These are phyloP conservation scores for Ormia ochracea DNA, from an alignment of 2,888 invertebrate species.

Conservation along the genomic window DNA sequence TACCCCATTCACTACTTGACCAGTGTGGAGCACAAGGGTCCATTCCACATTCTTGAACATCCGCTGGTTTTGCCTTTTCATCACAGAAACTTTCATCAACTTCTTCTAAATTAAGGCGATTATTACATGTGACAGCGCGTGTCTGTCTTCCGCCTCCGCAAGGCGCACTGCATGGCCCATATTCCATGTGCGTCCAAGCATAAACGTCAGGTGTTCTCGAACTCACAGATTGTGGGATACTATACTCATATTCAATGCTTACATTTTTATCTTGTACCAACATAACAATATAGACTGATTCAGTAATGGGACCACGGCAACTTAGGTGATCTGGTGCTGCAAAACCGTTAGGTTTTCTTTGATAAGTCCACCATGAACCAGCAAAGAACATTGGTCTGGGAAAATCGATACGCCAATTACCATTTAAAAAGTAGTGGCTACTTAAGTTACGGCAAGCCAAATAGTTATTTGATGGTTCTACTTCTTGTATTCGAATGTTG, in stretches of 20 bases:
- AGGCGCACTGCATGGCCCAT: slow-evolving; percentile 87
- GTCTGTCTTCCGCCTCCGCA: slow-evolving; percentile 94
- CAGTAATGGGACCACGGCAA: slow-evolving; percentile 92
- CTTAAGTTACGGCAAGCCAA: slow-evolving; percentile 89
- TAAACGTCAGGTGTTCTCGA: slow-evolving; percentile 85
- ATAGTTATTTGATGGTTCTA: slow-evolving; percentile 90
- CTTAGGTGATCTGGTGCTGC: slow-evolving; percentile 90
- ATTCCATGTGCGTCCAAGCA: slow-evolving; percentile 85
- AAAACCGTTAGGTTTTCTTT: slow-evolving; percentile 87
- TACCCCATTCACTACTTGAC: slow-evolving; percentile 87
- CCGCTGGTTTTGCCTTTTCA: slow-evolving; percentile 83
- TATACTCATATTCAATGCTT: slow-evolving; percentile 93
- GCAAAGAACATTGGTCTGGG: slow-evolving; percentile 88
- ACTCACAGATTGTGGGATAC: slow-evolving; percentile 85
- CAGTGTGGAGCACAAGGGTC: slow-evolving; percentile 89
- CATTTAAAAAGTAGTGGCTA: slow-evolving; percentile 93
- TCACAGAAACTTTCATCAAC: slow-evolving; percentile 89
- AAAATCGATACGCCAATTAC: slow-evolving; percentile 95
- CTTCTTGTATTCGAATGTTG: slow-evolving; percentile 88
- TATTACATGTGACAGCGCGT: slow-evolving; percentile 88
- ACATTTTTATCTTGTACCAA: slow-evolving; percentile 89
- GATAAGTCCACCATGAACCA: slow-evolving; percentile 92
- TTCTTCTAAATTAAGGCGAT: slow-evolving; percentile 83
- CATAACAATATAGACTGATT: slow-evolving; percentile 89
- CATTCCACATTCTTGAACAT: slow-evolving; percentile 84